Evolutionary conservation across 2,888 invertebrate species (phyloP).

Genomic region (Chrysotoxum bicinctum): DNA sequence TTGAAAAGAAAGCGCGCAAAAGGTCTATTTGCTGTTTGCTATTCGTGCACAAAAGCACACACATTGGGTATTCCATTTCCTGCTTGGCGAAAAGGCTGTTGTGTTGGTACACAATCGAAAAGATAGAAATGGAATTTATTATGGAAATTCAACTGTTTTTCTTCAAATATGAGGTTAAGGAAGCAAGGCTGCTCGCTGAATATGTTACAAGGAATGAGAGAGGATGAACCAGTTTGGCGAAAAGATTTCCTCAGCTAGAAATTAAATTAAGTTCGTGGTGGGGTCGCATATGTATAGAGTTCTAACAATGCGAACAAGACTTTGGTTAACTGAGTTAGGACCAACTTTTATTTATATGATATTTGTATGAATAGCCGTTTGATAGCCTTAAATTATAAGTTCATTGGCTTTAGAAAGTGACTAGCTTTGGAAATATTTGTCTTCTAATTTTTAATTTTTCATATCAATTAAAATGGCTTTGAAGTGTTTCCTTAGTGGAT

Average conservation of each 20-base stretch:
- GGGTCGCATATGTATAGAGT: no score
- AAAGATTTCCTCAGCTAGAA: conserved; percentile 2
- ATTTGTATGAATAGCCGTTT: no score
- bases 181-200: conserved; percentile 12
- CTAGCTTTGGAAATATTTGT: no score
- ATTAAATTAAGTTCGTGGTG: no score
- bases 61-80: conserved; percentile 61
- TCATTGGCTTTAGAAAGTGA: no score
- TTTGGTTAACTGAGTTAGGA: no score
- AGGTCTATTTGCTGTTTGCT: conserved; percentile 11
- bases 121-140: conserved; percentile 64
- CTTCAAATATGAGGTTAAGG: conserved; percentile 44
- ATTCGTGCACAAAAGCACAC: conserved; percentile 17
- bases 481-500: no score
- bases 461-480: no score
- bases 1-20: background rate
- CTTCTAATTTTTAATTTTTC: no score
- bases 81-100: conserved; percentile 37
- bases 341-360: no score
- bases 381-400: no score
- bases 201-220: background rate
- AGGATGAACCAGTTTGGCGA: background rate
- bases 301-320: no score
- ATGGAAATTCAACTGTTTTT: conserved; percentile 51
- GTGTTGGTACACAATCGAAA: conserved; percentile 28